Base-by-base conservation (phyloP, 53 echinoderm and acorn worm species). In the Patiria pectinifera region DNA sequence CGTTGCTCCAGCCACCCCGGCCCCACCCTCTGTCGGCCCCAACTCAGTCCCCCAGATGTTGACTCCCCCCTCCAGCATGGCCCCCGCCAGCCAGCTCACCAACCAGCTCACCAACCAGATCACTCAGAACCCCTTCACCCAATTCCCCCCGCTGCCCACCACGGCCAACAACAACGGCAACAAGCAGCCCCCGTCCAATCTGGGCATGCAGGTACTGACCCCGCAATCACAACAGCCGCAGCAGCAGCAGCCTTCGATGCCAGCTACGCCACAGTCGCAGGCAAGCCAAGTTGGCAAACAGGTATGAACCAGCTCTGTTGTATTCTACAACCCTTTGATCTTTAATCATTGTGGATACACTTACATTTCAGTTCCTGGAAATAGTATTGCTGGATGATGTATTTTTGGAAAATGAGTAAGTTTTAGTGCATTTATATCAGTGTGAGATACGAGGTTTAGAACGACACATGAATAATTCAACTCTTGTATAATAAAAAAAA, bases 71-170 rank as follows among this genome's bases (percentile, higher is more conserved):
- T 44, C 92, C 19, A 90, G 90, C 62, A 80, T 90, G 80, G 63
- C 82, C 69, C 53, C 92, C 11, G 48, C 81, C 7, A 18, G 78
- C 66, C 90, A 90, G 81, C 66, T 69, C 23, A 26, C 62, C 75
- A 70, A 74, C 66, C 90, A 90, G 81, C 66, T 69, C 23, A 26
- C 62, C 75, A 70, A 74, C 19, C 95, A 95, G 84, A 60, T 89
- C 92, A 98, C 94, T 83, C 92, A 86, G 78, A 98, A 98, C 76
- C 96, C 96, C 45, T 98, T 98, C 91, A 93, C 95, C 47, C 95
- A 93, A 87, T 96, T 98, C 91, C 96, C 96, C 46, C 98, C 96
- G 70, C 85, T 95, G 69, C 94, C 98, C 45, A 84, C 11, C 62
- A 35, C 62, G 21, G 25, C 26, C 60, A 59, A 14, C 75, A 86